Evolutionary conservation across 2,113 vertebrate species (phyloP), one percentile per base, ranked within the genome.

Genomic region (Melospiza melodia): DNA sequence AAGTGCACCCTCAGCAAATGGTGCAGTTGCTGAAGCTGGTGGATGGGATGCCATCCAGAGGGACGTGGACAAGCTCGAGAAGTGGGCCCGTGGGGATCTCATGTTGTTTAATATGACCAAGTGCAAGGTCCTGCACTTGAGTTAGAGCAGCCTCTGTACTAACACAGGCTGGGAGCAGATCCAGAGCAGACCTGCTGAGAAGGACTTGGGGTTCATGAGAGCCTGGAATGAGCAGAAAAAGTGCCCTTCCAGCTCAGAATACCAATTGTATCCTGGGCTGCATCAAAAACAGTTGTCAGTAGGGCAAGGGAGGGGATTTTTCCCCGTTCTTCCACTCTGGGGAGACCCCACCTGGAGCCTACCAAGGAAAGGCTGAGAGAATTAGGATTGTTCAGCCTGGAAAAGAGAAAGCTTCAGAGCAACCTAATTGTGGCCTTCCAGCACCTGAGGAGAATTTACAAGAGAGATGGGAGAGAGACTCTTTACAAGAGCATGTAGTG

Each of bases 81-180:
- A 57, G 9, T 22, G 7, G 16, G 6, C 16, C 5, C 0, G 0
- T 8, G 66, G n/a, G 24, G n/a, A 41, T 79, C 10, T 78, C 41
- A 8, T 30, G 7, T 12, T 31, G 14, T 21, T 71, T 55, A 55
- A 48, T 13, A 63, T 2, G 23, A 87, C 4, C 10, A 22, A 62
- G 24, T 24, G 28, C 24, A 62, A 46, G 10, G 39, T 46, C 8
- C 10, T 28, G 24, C n/a, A 28, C 2, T 3, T 24, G 33, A 11
- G 8, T 20, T 6, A 5, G 48, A 12, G 28, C 28, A 69, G 15
- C 2, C 8, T 12, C 12, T 5, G 39, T 12, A 39, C 23, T 16
- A n/a, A 35, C n/a, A 35, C n/a, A 59, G 10, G 9, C 22, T 59
- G 14, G n/a, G 33, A 21, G 22, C 33, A 59, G n/a, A 59, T 35